Conservation (phyloP, 2,888 invertebrate species). For the Phania funesta region DNA sequence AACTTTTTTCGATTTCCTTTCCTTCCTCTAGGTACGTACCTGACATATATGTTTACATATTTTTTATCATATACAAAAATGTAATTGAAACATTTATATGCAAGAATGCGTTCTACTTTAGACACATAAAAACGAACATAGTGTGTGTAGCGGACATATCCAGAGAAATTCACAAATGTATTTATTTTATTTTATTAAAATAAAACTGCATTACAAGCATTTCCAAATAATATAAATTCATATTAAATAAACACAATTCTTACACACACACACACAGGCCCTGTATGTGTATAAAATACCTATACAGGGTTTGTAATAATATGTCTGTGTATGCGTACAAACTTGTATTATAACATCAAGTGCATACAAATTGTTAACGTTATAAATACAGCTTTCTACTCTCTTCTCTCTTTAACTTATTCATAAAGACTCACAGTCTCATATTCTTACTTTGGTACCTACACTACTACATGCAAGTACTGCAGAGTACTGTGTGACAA, state of each 20-base stretch:
- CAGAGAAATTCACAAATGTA: conserved; percentile 29
- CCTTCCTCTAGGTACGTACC: too few species aligned
- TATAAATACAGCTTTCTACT: conserved; percentile 21
- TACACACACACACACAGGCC: background rate
- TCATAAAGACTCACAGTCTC: too few species aligned
- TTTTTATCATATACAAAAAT: too few species aligned
- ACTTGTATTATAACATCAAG: conserved; percentile 56
- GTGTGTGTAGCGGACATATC: background rate
- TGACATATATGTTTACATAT: background rate
- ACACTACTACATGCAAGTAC: too few species aligned
- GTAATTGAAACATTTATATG: background rate
- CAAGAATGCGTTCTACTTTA: background rate
- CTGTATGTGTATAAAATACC: background rate
- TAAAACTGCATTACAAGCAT: conserved; percentile 9
- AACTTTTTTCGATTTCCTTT: too few species aligned
- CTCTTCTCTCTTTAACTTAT: background rate
- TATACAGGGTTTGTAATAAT: too few species aligned
- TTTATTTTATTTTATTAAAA: conserved; percentile 38
- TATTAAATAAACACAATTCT: conserved; percentile 16
- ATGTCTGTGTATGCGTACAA: too few species aligned
- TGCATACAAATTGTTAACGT: conserved; percentile 63
- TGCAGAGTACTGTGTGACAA: too few species aligned
- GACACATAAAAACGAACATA: background rate
- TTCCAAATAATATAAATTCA: conserved; percentile 20
- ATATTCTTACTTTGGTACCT: too few species aligned